Base-by-base conservation (phyloP, 2,797 vertebrate species). In the Mastacembelus armatus region DNA sequence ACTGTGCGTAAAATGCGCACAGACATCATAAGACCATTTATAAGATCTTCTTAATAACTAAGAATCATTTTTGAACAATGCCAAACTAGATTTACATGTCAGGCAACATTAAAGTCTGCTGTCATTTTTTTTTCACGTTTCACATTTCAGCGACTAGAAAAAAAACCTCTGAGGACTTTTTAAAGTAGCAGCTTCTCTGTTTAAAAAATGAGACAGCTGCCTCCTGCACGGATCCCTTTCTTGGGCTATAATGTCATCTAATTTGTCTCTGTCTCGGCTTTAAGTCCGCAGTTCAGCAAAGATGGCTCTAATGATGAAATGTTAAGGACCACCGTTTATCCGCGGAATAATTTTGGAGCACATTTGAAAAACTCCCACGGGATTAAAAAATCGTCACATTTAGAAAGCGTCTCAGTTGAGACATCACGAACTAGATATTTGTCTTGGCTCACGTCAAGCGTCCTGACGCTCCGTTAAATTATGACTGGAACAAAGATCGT, bases 1-100 rank as follows among this genome's bases (percentile, higher is more conserved):
- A 51, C 9, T 11, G 8, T 38, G 71, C 55, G 43, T 77, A 71
- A 79, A 72, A 71, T 9, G 39, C 15, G 67, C 64, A 19, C 9
- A 14, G 0, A 4, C 35, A 14, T 10, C 19, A 16, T 2, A 19
- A 29, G 8, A 32, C 10, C 24, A 10, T 19, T 3, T 18, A 10
- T 11, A 21, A 10, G 29, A 32, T 38, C 27, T 9, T 33, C 21
- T 14, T n/a, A 9, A 7, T 45, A 1, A 9, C 7, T 26, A 1
- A 4, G 19, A 16, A 27, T 4, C 1, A 7, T 6, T n/a, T 21
- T 44, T 26, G 4, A 11, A 21, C 3, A 11, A 24, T 2, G 10
- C 6, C 4, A 10, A 18, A 5, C 26, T 26, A 11, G 27, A 15
- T 4, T 33, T 15, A 26, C 43, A 45, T 19, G 1, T 21, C 42